These are phyloP conservation scores for Lysiphlebus fabarum DNA, from an alignment of 1,140 invertebrate species.

Conservation along the genomic window DNA sequence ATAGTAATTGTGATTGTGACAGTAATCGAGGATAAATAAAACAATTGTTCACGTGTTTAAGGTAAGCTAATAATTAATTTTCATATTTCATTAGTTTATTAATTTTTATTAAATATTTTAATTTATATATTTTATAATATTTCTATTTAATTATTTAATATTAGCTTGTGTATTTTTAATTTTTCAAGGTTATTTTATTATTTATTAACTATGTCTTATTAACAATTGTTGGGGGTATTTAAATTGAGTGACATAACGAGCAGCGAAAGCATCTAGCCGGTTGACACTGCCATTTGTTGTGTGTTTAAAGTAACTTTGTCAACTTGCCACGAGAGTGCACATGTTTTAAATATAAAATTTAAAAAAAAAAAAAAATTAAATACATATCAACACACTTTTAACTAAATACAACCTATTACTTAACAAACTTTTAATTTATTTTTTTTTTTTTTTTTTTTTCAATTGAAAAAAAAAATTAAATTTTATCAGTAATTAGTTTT, in stretches of 20 bases:
- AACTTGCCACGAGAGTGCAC: constrained; percentile 10
- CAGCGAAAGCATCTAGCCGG: constrained; percentile 7
- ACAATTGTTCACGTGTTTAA: constrained; percentile 6
- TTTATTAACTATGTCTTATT: neutral
- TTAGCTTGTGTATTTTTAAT: no score
- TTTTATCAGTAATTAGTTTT: no score
- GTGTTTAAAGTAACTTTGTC: constrained; percentile 2
- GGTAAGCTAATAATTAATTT: constrained; percentile 12
- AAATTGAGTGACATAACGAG: constrained; percentile 16
- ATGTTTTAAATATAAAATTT: no score
- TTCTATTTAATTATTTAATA: neutral
- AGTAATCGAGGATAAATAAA: constrained; percentile 5
- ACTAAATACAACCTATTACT: neutral
- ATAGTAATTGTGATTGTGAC: neutral
- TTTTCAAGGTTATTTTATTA: neutral
- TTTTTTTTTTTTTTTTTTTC: neutral
- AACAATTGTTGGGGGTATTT: neutral
- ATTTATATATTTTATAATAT: neutral
- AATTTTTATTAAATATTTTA: neutral
- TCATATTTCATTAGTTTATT: neutral
- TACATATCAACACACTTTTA: neutral
- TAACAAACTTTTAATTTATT: neutral
- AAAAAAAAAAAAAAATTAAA: neutral
- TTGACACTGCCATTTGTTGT: neutral
- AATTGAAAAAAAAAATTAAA: no score